Base-by-base conservation (phyloP, 2,113 vertebrate species). In the Elgaria multicarinata region DNA sequence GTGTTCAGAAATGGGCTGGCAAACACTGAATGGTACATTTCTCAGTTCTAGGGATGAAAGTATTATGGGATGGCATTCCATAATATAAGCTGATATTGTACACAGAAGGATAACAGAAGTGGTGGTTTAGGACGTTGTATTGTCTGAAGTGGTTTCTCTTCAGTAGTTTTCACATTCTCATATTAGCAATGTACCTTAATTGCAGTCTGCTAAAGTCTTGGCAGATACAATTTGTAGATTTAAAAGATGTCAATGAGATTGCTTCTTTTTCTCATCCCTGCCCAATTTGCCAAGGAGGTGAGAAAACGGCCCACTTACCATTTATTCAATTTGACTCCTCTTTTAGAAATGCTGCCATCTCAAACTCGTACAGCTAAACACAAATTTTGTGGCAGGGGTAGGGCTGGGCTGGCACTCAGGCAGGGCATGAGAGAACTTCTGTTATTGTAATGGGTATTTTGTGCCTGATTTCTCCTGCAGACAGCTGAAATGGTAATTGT, bases 381-480 rank as follows among this genome's bases (percentile, higher is more conserved):
- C n/a, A 62, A 91, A 86, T 33, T 9, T 72, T 10, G 5, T 9
- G 31, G 28, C 10, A 3, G 26, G 8, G 26, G 67, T n/a, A n/a
- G 16, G 71, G 50, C 50, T 6, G 50, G 10, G 58, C 18, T 5
- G 39, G 39, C 58, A 62, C 58, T 76, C 39, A 24, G 93, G 91
- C 1, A 53, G 86, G 85, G n/a, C 14, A 82, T 1, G 20, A 66
- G 84, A 62, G 75, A 90, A 64, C 12, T 24, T 0, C 89, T 93
- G 67, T 80, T 72, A 75, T 5, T 86, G 85, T 91, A 85, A 92
- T 88, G n/a, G 13, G 39, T 84, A 76, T 91, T 94, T 94, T 80
- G 75, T 84, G 84, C 91, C 82, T 6, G 20, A 81, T 95, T 94
- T 94, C 87, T 72, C 89, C 93, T 85, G 6, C 91, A 91, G 93